These are phyloP conservation scores for Gephyroberyx darwinii DNA, from an alignment of 2,797 vertebrate genomes.

Conservation along the genomic window DNA sequence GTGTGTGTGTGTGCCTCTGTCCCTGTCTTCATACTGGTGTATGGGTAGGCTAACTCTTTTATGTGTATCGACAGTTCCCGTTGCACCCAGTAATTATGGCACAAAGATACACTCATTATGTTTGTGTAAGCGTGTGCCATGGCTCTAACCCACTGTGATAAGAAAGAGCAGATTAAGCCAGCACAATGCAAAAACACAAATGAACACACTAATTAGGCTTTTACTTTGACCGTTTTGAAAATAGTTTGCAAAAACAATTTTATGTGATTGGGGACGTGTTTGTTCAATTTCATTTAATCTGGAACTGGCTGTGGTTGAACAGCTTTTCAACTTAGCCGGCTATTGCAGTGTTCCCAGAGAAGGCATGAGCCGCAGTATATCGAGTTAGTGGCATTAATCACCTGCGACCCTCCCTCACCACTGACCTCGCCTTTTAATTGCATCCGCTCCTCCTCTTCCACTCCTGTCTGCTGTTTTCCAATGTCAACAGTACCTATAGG, in stretches of 20 bases:
- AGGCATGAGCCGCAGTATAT: slow-evolving; percentile 14
- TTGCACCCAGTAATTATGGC: slow-evolving; percentile 59
- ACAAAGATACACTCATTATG: slow-evolving; percentile 64
- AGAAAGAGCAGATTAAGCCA: slow-evolving; percentile 58
- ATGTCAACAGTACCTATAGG: slow-evolving; percentile 5
- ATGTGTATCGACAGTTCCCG: slow-evolving; percentile 54
- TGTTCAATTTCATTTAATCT: slow-evolving; percentile 49
- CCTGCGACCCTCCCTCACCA: slow-evolving; percentile 41
- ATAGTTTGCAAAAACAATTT: slow-evolving; percentile 38
- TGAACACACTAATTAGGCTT: slow-evolving; percentile 50
- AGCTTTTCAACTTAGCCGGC: slow-evolving; percentile 18
- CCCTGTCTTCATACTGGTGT: slow-evolving; percentile 11
- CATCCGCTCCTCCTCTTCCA: slow-evolving; percentile 52
- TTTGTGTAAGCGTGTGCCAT: slow-evolving; percentile 38
- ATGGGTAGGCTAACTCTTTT: slow-evolving; percentile 36
- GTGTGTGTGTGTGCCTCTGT: neutral
- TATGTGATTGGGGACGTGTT: slow-evolving; percentile 38
- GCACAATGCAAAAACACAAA: slow-evolving; percentile 54
- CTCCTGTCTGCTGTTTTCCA: slow-evolving; percentile 36
- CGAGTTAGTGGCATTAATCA: slow-evolving; percentile 62
- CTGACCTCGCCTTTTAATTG: slow-evolving; percentile 74
- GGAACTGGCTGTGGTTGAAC: slow-evolving; percentile 27
- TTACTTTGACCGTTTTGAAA: slow-evolving; percentile 45
- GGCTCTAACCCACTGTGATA: slow-evolving; percentile 48
- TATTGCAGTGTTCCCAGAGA: slow-evolving; percentile 7